Conservation (phyloP, 2,888 invertebrate genomes). For the Xylota sylvarum region DNA sequence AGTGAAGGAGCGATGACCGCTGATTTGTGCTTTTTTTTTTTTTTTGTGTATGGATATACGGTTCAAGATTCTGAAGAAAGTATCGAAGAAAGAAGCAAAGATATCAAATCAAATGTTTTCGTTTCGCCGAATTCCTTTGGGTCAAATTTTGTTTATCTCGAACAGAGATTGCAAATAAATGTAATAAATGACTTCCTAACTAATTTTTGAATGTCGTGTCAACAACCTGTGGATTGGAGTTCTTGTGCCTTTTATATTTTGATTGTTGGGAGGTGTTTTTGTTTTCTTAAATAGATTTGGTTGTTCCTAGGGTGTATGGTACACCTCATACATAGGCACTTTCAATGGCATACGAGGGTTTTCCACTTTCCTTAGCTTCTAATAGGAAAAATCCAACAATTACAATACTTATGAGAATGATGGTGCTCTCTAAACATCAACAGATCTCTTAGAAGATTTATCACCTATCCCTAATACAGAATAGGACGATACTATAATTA, state of each 20-base stretch:
- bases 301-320: too few relatives aligned
- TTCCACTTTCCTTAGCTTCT: too few relatives aligned
- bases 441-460: too few relatives aligned
- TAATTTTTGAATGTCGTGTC: slow-evolving; percentile 5
- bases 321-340: too few relatives aligned
- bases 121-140: slow-evolving; percentile 43
- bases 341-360: too few relatives aligned
- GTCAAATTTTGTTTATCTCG: slow-evolving; percentile 28
- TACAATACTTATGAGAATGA: too few relatives aligned
- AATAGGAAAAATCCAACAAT: too few relatives aligned
- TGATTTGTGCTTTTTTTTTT: neutral
- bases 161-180: slow-evolving; percentile 32
- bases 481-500: too few relatives aligned
- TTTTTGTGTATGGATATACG: neutral
- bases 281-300: too few relatives aligned
- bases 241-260: neutral
- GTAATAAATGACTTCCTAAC: slow-evolving; percentile 2
- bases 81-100: slow-evolving; percentile 27
- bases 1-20: slow-evolving; percentile 48
- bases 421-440: too few relatives aligned
- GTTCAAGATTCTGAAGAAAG: slow-evolving; percentile 45
- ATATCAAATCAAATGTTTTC: slow-evolving; percentile 14
- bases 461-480: too few relatives aligned
- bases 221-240: slow-evolving; percentile 18
- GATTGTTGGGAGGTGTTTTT: too few relatives aligned